Evolutionary conservation across 2,888 invertebrate species (phyloP), one percentile per base, ranked within the genome.

Genomic region (Drosophila infuscata): DNA sequence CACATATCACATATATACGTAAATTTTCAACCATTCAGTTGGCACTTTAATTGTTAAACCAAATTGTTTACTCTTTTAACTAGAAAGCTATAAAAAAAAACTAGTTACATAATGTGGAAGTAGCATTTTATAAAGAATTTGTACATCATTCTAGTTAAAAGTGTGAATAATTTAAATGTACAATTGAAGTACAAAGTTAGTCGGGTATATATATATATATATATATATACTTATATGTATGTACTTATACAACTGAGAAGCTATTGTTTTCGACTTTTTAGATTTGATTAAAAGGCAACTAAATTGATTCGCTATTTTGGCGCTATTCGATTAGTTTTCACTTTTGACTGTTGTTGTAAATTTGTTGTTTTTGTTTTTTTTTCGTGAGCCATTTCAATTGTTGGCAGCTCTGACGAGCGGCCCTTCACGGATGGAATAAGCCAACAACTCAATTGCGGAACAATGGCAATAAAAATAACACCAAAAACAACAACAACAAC

Each of bases 321-420:
- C 41, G 51, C 48, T 54, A 32, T 48, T 48, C 67, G 43, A 78
- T 79, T 75, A 49, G 71, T 73, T 82, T 83, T 87, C 76, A 73
- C 84, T 82, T 83, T 83, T 67, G 59, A 60, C 17, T 49, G 30
- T 17, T 57, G 48, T 41, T 74, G 38, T 49, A 25, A 25, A 25
- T 15, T 25, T 64, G 57, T 49, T 61, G 35, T 51, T 32, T n/a
- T 29, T 57, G 36, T 33, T 51, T 52, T 30, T 30, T 25, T 15
- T 58, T 59, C 30, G 54, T 43, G 30, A 60, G 41, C 11, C 30
- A 57, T 60, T 52, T 67, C 64, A 49, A 69, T 79, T 69, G 63
- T 72, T 68, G 69, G 57, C 67, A 69, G 65, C 57, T 53, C 35
- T 38, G 48, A 43, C 52, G 30, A 49, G 48, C n/a, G 43, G 66